phyloP scores from a whole-genome alignment of 2,113 vertebrate genomes.

The Pangasianodon gigas region DNA sequence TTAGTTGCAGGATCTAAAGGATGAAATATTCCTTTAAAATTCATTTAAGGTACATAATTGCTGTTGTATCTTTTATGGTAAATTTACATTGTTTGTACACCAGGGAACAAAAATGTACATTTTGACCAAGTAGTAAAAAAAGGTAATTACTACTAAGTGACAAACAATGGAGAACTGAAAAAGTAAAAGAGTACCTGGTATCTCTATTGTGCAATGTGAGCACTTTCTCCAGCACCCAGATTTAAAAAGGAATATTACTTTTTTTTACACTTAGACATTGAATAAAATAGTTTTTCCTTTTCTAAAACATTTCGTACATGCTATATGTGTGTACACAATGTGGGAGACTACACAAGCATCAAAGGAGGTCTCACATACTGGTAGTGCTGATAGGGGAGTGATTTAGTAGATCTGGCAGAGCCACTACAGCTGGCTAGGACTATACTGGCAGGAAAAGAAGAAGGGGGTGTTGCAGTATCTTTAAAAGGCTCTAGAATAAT shows the following conservation, averaged over 20 bases:
- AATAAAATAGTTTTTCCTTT: not conserved
- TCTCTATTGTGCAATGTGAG: not conserved
- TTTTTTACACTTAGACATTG: not conserved
- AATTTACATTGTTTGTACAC: not conserved
- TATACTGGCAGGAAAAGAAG: not conserved
- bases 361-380: slow-evolving; percentile 11
- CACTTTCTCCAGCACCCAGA: not conserved
- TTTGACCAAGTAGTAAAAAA: not conserved
- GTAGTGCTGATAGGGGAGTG: slow-evolving; percentile 30
- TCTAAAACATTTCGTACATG: not conserved
- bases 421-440: slow-evolving; percentile 1
- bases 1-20: not conserved
- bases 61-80: not conserved
- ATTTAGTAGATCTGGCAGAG: slow-evolving; percentile 23
- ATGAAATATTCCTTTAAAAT: not conserved
- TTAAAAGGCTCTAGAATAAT: slow-evolving; percentile 7
- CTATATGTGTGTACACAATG: slow-evolving; percentile 4
- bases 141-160: not conserved
- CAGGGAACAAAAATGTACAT: not conserved
- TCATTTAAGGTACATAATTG: not conserved
- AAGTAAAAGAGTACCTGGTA: not conserved
- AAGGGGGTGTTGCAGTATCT: slow-evolving; percentile 1
- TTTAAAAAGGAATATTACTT: not conserved
- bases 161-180: not conserved
- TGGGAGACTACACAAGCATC: slow-evolving; percentile 23